Base-by-base conservation (phyloP, 1,140 invertebrate species). In the Drosophila littoralis region DNA sequence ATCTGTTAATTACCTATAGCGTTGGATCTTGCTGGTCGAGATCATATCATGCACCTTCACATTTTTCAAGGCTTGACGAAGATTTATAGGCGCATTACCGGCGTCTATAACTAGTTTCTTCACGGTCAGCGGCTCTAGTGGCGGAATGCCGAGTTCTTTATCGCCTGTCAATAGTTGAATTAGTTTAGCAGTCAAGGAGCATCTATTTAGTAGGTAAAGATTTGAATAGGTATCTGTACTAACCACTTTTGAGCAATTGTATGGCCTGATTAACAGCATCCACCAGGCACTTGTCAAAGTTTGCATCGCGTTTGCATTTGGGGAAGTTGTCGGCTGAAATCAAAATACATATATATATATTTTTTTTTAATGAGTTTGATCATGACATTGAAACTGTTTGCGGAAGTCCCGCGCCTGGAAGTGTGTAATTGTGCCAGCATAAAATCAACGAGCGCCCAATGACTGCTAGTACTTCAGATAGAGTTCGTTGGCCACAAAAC, bases 31-130 rank as follows among this genome's bases (percentile, higher is more conserved):
- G 68, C 91, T 92, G 7, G 91, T 91, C 36, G 81, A 90, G 60
- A 92, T 94, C 51, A 95, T 79, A 45, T 94, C 94, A 71, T 93
- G 63, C 33, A 95, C 58, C 79, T 94, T 93, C 32, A 94, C 82
- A 82, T 95, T 94, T 74, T 91, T 92, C 77, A 94, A 94, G 51
- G 93, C 90, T 76, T 94, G 94, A 22, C 91, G 93, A 9, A 95
- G 88, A 38, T 93, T 91, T 8, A 94, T 94, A 15, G 94, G 92
- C 22, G 91, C 82, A 72, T 82, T 92, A 57, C 91, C 90, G 65
- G 91, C 82, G 15, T 92, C 85, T 64, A 93, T 89, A 69, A 89
- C 77, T 7, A 93, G 82, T 79, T 90, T 83, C 68, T 92, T 91
- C 54, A 93, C 78, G 63, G 86, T 54, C 51, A 93, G 79, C 66